Evolutionary conservation across 2,113 vertebrate genomes (phyloP).

Genomic region (Ictalurus furcatus): DNA sequence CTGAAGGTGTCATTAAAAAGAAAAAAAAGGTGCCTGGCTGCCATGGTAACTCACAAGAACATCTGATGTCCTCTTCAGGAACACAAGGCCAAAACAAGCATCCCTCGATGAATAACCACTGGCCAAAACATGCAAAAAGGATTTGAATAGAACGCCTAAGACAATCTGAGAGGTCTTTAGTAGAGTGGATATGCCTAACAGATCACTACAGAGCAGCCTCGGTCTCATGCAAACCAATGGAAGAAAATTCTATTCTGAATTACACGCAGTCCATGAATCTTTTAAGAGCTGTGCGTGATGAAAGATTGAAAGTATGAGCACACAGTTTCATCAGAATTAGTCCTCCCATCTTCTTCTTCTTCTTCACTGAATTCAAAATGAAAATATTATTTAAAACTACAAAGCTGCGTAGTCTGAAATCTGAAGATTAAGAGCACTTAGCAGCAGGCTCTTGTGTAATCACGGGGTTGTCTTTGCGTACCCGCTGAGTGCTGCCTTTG

Average conservation of each 20-base stretch:
- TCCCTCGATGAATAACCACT: background rate
- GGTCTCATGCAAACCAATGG: background rate
- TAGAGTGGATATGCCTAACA: background rate
- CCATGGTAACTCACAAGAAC: conserved; percentile 54
- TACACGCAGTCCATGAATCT: background rate
- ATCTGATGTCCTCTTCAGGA: conserved; percentile 21
- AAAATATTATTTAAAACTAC: conserved; percentile 28
- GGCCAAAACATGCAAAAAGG: background rate
- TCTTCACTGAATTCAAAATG: background rate
- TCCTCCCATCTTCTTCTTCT: background rate
- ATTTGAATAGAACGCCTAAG: background rate
- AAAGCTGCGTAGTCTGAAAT: background rate
- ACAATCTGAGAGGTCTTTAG: background rate
- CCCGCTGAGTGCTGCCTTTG: conserved; percentile 29
- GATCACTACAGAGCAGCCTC: background rate
- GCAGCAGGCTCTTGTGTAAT: conserved; percentile 28
- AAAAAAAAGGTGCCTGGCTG: conserved; percentile 44
- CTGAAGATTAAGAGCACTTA: conserved; percentile 29
- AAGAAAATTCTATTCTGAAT: conserved; percentile 12
- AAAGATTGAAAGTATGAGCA: background rate
- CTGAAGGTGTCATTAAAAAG: conserved; percentile 34
- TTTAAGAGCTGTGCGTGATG: conserved; percentile 6
- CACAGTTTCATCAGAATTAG: conserved; percentile 9
- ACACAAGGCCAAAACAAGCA: conserved; percentile 23
- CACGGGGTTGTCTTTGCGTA: conserved; percentile 21